These are phyloP conservation scores for Drosophila obscura DNA, from an alignment of 1,140 invertebrate genomes.

Conservation along the genomic window DNA sequence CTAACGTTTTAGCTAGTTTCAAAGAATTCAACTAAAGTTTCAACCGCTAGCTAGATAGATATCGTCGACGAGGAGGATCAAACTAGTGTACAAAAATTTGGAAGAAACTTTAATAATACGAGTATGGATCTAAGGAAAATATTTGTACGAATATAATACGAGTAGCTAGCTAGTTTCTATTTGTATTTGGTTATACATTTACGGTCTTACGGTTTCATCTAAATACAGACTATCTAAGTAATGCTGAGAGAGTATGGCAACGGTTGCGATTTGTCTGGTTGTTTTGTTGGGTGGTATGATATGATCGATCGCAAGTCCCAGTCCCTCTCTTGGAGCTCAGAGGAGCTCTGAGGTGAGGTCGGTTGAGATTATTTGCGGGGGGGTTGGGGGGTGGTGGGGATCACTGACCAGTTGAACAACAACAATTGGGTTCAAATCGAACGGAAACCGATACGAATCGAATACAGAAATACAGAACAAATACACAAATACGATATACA, in stretches of 20 bases:
- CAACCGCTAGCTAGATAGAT: conserved; percentile 34
- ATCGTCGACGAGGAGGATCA: conserved; percentile 49
- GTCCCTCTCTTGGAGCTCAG: conserved; percentile 24
- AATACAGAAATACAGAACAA: no score
- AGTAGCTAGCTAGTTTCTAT: conserved; percentile 15
- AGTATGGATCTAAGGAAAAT: conserved; percentile 30
- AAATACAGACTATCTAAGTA: conserved; percentile 59
- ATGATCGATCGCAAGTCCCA: conserved; percentile 39
- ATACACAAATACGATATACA: conserved; percentile 28
- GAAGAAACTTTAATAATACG: conserved; percentile 42
- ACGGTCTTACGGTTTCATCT: conserved; percentile 34
- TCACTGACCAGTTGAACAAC: conserved; percentile 63
- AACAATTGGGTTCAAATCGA: conserved; percentile 74
- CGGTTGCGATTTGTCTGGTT: conserved; percentile 41
- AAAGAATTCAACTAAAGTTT: conserved; percentile 45
- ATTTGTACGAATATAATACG: conserved; percentile 30
- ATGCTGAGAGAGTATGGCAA: conserved; percentile 36
- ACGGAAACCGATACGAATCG: conserved; percentile 66
- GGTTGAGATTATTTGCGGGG: background rate
- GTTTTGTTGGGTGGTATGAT: conserved; percentile 35
- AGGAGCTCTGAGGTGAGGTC: conserved; percentile 16
- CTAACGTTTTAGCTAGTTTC: conserved; percentile 42
- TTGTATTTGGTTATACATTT: conserved; percentile 26
- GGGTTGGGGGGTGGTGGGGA: no score
- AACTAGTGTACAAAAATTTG: conserved; percentile 46